Conservation (phyloP, 1,140 invertebrate species). For the Tetragonula clypearis region DNA sequence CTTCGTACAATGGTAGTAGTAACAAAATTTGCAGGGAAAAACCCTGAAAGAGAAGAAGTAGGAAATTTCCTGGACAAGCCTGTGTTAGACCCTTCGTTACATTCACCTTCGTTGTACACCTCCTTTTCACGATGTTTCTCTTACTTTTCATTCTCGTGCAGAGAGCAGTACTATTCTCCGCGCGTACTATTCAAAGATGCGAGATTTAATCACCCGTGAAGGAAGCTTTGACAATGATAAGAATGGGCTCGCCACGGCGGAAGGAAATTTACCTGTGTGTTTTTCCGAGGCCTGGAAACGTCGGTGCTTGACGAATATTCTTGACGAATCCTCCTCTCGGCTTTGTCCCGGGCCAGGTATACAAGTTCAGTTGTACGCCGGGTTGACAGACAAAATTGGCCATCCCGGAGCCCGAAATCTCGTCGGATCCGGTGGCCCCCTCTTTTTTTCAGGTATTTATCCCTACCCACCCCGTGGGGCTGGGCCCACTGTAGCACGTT, state of each 20-base stretch:
- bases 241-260: not conserved
- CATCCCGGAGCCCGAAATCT: constrained; percentile 4
- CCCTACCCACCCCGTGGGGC: not conserved
- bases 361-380: constrained; percentile 19
- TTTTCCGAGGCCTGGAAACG: not conserved
- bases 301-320: not conserved
- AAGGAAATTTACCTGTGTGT: not conserved
- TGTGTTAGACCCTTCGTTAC: not conserved
- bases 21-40: fast-evolving
- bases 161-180: not conserved
- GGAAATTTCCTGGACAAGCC: too few species aligned
- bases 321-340: not conserved
- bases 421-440: not conserved
- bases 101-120: too few species aligned
- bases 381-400: constrained; percentile 48
- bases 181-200: not conserved
- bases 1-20: not conserved
- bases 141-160: not conserved
- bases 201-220: not conserved
- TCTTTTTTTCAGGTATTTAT: constrained; percentile 49
- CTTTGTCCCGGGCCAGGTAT: constrained; percentile 32
- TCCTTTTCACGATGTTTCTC: not conserved
- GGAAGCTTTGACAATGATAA: not conserved
- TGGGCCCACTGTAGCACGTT: not conserved
- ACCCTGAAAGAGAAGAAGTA: not conserved